Percentiles rank a stretch among this genome's conserved stretches.
These are phyloP conservation scores for Myrmecobius fasciatus DNA, from an alignment of 2,113 vertebrate genomes.

Conservation along the genomic window DNA sequence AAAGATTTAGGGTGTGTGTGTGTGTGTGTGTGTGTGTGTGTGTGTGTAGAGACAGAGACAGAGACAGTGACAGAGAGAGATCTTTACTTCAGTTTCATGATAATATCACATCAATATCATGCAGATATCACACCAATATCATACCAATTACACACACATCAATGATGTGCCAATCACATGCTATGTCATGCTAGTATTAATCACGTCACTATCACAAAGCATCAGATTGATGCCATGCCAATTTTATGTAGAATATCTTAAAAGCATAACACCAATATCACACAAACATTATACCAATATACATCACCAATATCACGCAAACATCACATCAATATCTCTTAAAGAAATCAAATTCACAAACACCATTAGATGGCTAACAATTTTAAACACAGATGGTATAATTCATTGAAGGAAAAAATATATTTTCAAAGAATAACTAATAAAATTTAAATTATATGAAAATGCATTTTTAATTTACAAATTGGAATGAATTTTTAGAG, in stretches of 20 bases:
- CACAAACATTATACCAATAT: neutral
- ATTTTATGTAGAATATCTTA: no score
- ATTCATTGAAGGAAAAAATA: neutral
- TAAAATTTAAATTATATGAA: neutral
- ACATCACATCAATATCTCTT: neutral
- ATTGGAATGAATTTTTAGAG: neutral
- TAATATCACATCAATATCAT: neutral
- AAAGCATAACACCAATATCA: no score
- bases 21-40: no score
- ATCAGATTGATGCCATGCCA: neutral
- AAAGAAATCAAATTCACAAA: neutral
- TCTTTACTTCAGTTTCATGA: neutral
- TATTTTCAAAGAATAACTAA: neutral
- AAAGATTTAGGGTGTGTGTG: neutral
- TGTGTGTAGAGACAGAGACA: no score
- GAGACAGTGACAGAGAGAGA: no score
- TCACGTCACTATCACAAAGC: neutral
- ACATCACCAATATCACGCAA: neutral
- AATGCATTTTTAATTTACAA: neutral
- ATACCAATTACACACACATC: no score
- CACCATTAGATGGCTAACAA: neutral
- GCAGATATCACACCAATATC: no score
- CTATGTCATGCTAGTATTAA: neutral
- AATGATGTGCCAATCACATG: no score
- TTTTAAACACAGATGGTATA: neutral